Conservation (phyloP, 2,888 invertebrate species). For the Pherbina coryleti region DNA sequence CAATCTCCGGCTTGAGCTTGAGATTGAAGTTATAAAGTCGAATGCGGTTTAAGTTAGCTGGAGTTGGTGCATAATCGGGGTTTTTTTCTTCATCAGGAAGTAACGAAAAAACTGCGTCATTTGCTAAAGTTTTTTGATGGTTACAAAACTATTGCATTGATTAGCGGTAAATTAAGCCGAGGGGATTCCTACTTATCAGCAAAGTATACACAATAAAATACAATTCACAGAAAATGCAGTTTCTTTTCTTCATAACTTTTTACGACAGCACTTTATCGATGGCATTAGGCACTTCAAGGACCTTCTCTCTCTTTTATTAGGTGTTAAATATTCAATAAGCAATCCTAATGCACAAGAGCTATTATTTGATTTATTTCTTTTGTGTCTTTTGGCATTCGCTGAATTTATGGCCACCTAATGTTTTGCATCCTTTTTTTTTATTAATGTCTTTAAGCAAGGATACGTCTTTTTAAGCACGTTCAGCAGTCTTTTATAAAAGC, state of each 20-base stretch:
- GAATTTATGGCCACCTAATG: constrained; percentile 18
- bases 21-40: constrained; percentile 29
- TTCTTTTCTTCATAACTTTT: background rate
- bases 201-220: background rate
- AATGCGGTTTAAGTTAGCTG: constrained; percentile 2
- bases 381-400: constrained; percentile 16
- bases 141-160: constrained; percentile 17
- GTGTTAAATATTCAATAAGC: constrained; percentile 10
- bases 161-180: constrained; percentile 12
- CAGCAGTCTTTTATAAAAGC: constrained; percentile 1
- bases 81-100: background rate
- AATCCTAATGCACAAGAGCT: background rate
- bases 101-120: constrained; percentile 1
- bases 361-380: constrained; percentile 13
- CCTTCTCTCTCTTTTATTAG: constrained; percentile 9
- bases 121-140: background rate
- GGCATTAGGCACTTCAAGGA: background rate
- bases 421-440: constrained; percentile 19
- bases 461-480: background rate
- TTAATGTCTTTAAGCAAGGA: background rate
- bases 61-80: background rate
- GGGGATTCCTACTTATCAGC: background rate
- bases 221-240: background rate
- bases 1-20: background rate
- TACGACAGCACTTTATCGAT: background rate